phyloP scores from a whole-genome alignment of 2,113 vertebrate species.

The Colaptes auratus region DNA sequence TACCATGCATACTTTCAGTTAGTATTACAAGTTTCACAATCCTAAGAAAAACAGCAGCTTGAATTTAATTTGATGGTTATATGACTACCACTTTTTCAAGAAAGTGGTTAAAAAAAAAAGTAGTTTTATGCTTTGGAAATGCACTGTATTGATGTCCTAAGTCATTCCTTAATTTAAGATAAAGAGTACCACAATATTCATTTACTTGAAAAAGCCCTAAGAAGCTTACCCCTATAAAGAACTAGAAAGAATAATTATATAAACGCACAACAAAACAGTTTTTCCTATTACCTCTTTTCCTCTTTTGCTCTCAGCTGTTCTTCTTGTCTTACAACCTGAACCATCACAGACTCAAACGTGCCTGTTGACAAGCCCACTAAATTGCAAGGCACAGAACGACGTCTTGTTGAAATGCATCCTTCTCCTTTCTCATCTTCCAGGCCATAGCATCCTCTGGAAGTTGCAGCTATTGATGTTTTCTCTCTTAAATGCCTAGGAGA shows the following conservation, averaged over 20 bases:
- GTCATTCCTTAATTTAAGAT: neutral
- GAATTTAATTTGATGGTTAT: neutral
- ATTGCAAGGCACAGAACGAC: conserved; percentile 85
- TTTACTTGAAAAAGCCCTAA: neutral
- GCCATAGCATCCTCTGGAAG: conserved; percentile 88
- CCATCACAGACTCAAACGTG: conserved; percentile 91
- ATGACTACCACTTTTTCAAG: neutral
- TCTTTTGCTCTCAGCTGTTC: conserved; percentile 93
- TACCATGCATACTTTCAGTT: neutral
- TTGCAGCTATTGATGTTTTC: conserved; percentile 90
- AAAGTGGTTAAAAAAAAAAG: neutral
- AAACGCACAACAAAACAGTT: neutral
- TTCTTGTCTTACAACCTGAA: conserved; percentile 90
- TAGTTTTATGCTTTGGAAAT: neutral
- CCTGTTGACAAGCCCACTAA: conserved; percentile 85
- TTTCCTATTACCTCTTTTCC: conserved; percentile 88
- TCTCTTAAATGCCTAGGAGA: conserved; percentile 88
- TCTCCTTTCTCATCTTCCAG: conserved; percentile 86
- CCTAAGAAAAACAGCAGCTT: neutral
- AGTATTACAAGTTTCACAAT: neutral
- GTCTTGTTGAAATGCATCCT: conserved; percentile 85
- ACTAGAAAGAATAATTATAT: neutral
- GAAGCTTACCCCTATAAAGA: neutral
- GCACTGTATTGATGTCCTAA: neutral
- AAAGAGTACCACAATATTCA: neutral